Conservation (phyloP, 2,888 invertebrate species). For the Leptinotarsa peninsularis region DNA sequence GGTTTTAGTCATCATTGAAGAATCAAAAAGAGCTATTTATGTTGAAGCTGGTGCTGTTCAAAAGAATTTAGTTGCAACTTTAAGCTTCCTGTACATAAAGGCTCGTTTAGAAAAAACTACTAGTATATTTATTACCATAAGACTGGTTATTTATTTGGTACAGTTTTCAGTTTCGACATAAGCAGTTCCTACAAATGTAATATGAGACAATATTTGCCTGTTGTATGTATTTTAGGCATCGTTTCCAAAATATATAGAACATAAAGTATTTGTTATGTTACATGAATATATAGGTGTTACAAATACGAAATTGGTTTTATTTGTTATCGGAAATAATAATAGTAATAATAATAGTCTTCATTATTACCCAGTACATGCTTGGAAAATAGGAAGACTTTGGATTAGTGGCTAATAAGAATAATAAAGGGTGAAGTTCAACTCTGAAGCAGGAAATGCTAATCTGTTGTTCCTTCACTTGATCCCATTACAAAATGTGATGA, state of each 20-base stretch:
- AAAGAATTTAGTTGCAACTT: constrained; percentile 47
- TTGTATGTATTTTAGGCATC: constrained; percentile 57
- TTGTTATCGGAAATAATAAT: not conserved
- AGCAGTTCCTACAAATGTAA: constrained; percentile 52
- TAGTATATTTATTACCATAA: constrained; percentile 45
- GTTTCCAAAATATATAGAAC: constrained; percentile 57
- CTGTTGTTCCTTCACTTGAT: no score
- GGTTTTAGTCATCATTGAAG: constrained; percentile 15
- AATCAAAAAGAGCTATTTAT: constrained; percentile 39
- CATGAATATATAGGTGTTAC: constrained; percentile 64
- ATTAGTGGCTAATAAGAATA: no score
- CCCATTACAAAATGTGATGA: no score
- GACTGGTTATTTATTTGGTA: constrained; percentile 50
- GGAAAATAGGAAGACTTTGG: no score
- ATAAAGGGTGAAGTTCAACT: no score
- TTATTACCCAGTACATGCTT: no score
- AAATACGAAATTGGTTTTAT: constrained; percentile 40
- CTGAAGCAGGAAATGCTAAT: no score
- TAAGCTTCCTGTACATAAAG: constrained; percentile 50
- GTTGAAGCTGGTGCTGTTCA: constrained; percentile 46
- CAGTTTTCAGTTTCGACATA: constrained; percentile 49
- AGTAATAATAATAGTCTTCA: no score
- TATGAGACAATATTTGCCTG: constrained; percentile 58
- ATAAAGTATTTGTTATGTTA: constrained; percentile 60
- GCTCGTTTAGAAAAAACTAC: constrained; percentile 36